Conservation (phyloP, 2,888 invertebrate genomes). For the Bugulina stolonifera region DNA sequence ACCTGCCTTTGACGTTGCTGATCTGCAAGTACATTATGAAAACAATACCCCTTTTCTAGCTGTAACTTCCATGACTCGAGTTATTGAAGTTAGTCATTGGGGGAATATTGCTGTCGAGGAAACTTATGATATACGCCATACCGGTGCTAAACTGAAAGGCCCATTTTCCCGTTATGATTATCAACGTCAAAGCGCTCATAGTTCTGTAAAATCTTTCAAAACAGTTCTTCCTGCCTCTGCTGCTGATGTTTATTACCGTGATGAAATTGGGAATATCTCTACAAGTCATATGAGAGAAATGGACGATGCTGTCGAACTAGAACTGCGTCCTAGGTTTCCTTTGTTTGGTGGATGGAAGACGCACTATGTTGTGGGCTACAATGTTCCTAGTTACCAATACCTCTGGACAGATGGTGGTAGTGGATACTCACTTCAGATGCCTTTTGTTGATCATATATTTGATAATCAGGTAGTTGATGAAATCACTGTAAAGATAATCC, state of each 20-base stretch:
- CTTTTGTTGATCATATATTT: conserved; percentile 90
- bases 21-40: conserved; percentile 80
- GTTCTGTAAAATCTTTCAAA: conserved; percentile 86
- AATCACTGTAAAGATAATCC: conserved; percentile 75
- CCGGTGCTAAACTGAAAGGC: conserved; percentile 86
- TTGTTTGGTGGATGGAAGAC: conserved; percentile 99
- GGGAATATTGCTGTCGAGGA: conserved; percentile 97
- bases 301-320: conserved; percentile 88
- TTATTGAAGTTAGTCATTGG: conserved; percentile 97
- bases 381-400: conserved; percentile 94
- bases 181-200: conserved; percentile 78
- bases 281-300: conserved; percentile 84
- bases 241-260: conserved; percentile 90
- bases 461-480: conserved; percentile 95
- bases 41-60: conserved; percentile 93
- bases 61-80: conserved; percentile 76
- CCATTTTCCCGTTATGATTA: conserved; percentile 96
- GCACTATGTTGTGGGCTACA: conserved; percentile 91
- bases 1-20: conserved; percentile 57
- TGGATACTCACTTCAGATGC: conserved; percentile 80
- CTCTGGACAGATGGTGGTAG: conserved; percentile 68
- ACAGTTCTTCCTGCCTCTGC: conserved; percentile 72
- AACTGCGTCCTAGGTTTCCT: conserved; percentile 92
- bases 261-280: conserved; percentile 96
- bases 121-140: conserved; percentile 80